Conservation (phyloP, 2,888 invertebrate species). For the Idaea dimidiata region DNA sequence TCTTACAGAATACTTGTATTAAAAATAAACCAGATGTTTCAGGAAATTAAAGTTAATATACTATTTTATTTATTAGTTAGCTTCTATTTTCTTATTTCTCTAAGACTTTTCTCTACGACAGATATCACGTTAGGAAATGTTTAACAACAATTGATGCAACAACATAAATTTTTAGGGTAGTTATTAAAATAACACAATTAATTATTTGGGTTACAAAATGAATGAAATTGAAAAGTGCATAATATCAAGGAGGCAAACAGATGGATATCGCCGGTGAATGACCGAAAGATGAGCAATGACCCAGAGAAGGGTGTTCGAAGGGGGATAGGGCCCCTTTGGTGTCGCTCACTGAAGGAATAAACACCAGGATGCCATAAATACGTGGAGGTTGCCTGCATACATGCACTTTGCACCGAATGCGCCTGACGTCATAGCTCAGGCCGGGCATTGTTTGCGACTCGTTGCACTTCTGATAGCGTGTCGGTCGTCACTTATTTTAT, state of each 20-base stretch:
- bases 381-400: constrained; percentile 73
- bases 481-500: constrained; percentile 31
- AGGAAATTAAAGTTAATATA: neutral
- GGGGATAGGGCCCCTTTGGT: constrained; percentile 81
- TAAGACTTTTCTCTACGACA: neutral
- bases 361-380: constrained; percentile 72
- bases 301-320: constrained; percentile 76
- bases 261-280: constrained; percentile 56
- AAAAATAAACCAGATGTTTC: neutral
- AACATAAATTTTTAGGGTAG: neutral
- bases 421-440: constrained; percentile 64
- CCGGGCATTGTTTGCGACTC: constrained; percentile 66
- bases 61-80: neutral
- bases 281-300: constrained; percentile 69
- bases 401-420: constrained; percentile 80
- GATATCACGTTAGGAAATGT: neutral
- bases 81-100: neutral
- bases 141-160: neutral
- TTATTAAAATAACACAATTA: neutral
- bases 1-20: too few relatives aligned
- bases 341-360: constrained; percentile 75
- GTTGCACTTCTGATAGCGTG: constrained; percentile 55
- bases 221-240: constrained; percentile 15
- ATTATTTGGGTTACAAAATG: constrained; percentile 9
- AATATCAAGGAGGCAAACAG: constrained; percentile 26